A percentile compares a stretch with the other conserved stretches of the same genome.
phyloP scores from a whole-genome alignment of 2,113 vertebrate species.

The Seriola aureovittata region DNA sequence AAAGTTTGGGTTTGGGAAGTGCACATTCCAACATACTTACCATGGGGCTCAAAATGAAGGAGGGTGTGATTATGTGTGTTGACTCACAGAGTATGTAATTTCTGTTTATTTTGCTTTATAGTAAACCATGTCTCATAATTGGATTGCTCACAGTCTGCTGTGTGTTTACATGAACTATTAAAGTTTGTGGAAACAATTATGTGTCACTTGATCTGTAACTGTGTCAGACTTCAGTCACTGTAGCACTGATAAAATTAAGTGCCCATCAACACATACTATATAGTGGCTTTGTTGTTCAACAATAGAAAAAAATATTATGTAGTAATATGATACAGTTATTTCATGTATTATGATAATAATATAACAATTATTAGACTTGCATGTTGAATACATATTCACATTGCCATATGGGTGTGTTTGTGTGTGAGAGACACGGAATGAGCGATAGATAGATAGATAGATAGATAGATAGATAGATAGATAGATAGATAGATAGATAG shows the following conservation, averaged over 20 bases:
- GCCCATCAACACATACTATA: background rate
- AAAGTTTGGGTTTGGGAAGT: slow-evolving; percentile 42
- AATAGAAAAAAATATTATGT: background rate
- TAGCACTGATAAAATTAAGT: background rate
- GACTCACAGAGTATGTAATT: background rate
- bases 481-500: background rate
- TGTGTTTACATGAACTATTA: background rate
- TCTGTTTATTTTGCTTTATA: background rate
- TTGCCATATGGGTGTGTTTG: background rate
- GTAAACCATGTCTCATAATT: background rate
- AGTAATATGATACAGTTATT: background rate
- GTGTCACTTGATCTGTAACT: background rate
- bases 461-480: background rate
- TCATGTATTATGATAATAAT: background rate
- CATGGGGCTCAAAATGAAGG: slow-evolving; percentile 28
- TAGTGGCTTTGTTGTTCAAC: background rate
- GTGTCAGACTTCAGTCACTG: background rate
- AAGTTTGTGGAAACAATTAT: background rate
- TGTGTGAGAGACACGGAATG: background rate
- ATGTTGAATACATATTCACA: background rate
- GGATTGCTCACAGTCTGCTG: background rate
- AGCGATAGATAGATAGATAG: background rate
- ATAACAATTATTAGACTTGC: background rate
- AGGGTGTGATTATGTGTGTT: slow-evolving; percentile 11
- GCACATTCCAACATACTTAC: slow-evolving; percentile 72